phyloP scores from a whole-genome alignment of 2,888 invertebrate species.

The Leucania comma region DNA sequence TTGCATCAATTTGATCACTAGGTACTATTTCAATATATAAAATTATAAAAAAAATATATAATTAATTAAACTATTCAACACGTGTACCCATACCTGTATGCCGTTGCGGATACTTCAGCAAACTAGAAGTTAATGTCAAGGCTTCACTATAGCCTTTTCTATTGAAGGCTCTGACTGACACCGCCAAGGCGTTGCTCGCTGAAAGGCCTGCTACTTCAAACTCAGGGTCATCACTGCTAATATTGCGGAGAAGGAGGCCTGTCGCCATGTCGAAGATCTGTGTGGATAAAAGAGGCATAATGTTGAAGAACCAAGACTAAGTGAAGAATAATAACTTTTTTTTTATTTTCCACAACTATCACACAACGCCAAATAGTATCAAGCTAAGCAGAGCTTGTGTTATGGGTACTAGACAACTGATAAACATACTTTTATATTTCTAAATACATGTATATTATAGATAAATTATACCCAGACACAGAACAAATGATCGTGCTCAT shows the following conservation, averaged over 20 bases:
- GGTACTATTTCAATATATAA: too few species aligned
- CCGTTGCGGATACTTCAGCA: slow-evolving; percentile 92
- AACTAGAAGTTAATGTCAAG: slow-evolving; percentile 90
- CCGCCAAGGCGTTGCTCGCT: slow-evolving; percentile 90
- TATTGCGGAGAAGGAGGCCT: slow-evolving; percentile 89
- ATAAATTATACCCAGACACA: too few species aligned
- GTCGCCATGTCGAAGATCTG: slow-evolving; percentile 88
- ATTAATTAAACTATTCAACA: background rate
- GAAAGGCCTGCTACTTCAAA: slow-evolving; percentile 91
- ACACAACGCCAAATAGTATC: too few species aligned
- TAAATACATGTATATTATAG: too few species aligned
- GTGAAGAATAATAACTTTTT: too few species aligned
- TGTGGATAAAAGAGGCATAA: background rate
- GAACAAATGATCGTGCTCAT: too few species aligned
- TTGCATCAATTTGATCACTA: background rate
- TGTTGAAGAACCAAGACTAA: background rate
- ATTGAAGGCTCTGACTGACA: slow-evolving; percentile 93
- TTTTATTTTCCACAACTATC: too few species aligned
- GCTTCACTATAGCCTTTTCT: slow-evolving; percentile 93
- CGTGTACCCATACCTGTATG: slow-evolving; percentile 88
- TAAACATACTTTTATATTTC: too few species aligned
- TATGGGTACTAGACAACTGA: too few species aligned
- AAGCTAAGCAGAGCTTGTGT: too few species aligned
- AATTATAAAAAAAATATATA: too few species aligned
- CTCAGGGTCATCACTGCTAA: slow-evolving; percentile 90